Base-by-base conservation (phyloP, 2,888 invertebrate species). In the Zygaena filipendulae region DNA sequence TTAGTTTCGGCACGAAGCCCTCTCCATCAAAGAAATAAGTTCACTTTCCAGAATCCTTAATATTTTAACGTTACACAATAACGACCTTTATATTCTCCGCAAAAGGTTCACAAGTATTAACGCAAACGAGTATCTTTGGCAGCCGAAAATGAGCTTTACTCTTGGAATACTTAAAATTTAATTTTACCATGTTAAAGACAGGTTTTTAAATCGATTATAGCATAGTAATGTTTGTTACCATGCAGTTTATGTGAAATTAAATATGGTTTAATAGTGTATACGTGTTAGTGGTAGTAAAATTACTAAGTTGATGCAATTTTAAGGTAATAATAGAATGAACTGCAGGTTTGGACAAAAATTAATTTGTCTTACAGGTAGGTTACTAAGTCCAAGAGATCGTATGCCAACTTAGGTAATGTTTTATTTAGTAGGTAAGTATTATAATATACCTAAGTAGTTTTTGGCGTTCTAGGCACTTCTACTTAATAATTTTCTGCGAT, bases 1-100 rank as follows among this genome's bases (percentile, higher is more conserved):
- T 53, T 74, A 69, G 63, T 72, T 75, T 75, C 66, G 69, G 71
- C 77, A 75, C 75, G 74, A 68, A 71, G 53, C 56, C 55, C 59
- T 58, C 49, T 71, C 61, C 47, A 61, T 74, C 66, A 71, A 41
- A 41, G 42, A 49, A 47, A 54, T 52, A 59, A 59, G 45, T 59
- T 52, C 45, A 49, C 57, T 16, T 16, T 16, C 16, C 16, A 69
- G 57, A 49, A 58, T 52, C 51, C 48, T 48, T 48, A 48, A 50
- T 40, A 38, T 36, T 38, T 35, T 27, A 47, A 40, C 30, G 38
- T 36, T 43, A 36, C 29, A 36, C 49, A 38, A 59, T 44, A 48
- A 43, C 32, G 38, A 40, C 30, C 52, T 47, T 41, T 59, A 53
- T 45, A 21, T 32, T 45, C 12, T 26, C 13, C 13, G 18, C 32